Percentiles rank a stretch among this genome's conserved stretches.
Conservation (phyloP, 2,113 vertebrate species). For the Cariama cristata region DNA sequence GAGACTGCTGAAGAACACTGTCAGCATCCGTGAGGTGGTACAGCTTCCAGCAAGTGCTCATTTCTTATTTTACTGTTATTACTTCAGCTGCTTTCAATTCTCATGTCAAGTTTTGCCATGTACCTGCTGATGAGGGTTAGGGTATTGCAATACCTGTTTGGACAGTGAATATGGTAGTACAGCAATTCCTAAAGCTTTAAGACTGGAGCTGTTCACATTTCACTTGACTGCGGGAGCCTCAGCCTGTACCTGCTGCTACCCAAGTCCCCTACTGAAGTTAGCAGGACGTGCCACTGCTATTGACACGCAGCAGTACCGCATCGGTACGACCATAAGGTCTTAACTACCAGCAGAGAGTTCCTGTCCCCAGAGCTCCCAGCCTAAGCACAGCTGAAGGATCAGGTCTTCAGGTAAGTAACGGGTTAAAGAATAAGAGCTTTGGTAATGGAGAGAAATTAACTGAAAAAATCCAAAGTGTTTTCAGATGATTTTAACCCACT, state of each 20-base stretch:
- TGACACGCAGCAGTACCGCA: background rate
- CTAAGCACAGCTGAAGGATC: background rate
- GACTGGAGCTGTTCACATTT: background rate
- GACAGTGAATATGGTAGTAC: background rate
- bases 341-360: background rate
- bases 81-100: background rate
- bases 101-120: fast-evolving
- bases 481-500: background rate
- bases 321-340: fast-evolving
- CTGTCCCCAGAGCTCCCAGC: background rate
- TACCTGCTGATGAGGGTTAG: background rate
- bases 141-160: background rate
- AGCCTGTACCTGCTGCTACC: background rate
- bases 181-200: background rate
- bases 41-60: background rate
- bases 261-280: background rate
- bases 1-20: background rate
- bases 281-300: background rate
- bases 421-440: background rate
- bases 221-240: background rate
- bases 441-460: background rate
- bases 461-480: fast-evolving
- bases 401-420: background rate
- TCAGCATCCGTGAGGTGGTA: background rate
- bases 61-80: background rate